phyloP scores from a whole-genome alignment of 2,888 invertebrate genomes.

The Dendrolimus pini region DNA sequence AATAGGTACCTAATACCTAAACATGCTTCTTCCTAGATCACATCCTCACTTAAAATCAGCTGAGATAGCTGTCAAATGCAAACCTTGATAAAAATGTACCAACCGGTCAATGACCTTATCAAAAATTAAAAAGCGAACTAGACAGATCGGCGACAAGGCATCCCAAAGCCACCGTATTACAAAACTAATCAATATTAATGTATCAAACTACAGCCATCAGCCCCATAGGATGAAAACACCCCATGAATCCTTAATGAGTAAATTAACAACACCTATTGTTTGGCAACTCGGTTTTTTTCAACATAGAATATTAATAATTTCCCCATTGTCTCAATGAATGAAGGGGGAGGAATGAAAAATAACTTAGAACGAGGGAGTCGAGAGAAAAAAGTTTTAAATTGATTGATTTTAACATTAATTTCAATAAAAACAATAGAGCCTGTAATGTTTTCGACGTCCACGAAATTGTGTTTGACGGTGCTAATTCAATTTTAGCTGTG shows the following conservation, averaged over 20 bases:
- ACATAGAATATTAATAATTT: slow-evolving; percentile 68
- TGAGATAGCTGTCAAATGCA: too few species aligned
- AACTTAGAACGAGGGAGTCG: slow-evolving; percentile 22
- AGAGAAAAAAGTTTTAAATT: slow-evolving; percentile 46
- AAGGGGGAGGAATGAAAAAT: slow-evolving; percentile 26
- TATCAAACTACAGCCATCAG: slow-evolving; percentile 29
- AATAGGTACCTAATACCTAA: too few species aligned
- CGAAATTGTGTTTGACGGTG: background rate
- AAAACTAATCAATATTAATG: slow-evolving; percentile 20
- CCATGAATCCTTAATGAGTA: slow-evolving; percentile 72
- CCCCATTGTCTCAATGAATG: slow-evolving; percentile 51
- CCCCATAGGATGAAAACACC: slow-evolving; percentile 32
- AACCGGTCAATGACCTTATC: too few species aligned
- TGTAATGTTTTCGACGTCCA: background rate
- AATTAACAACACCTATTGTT: slow-evolving; percentile 76
- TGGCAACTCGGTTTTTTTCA: slow-evolving; percentile 61
- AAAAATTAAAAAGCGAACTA: background rate
- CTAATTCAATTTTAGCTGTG: background rate
- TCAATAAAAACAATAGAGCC: slow-evolving; percentile 64
- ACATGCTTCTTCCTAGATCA: too few species aligned
- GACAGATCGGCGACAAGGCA: background rate
- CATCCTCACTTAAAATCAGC: too few species aligned
- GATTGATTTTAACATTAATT: slow-evolving; percentile 75
- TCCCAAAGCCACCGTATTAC: background rate
- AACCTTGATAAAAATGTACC: too few species aligned